Percentiles rank a stretch among this genome's conserved stretches.
Evolutionary conservation across 2,113 vertebrate species (phyloP).

Genomic region (Perca schrenkii): DNA sequence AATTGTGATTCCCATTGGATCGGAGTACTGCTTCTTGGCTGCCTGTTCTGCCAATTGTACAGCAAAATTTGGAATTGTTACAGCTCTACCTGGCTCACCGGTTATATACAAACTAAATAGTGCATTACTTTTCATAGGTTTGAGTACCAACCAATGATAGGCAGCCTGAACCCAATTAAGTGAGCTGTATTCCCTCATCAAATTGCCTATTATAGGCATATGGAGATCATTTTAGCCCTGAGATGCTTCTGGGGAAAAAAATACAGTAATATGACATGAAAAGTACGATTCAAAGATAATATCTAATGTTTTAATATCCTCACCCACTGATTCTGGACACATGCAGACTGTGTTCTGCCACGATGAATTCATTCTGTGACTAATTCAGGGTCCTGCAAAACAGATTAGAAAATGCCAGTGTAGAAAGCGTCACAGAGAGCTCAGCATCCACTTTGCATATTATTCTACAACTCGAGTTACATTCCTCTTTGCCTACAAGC

Average conservation of each 20-base stretch:
- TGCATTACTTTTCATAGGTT: no score
- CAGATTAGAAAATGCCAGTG: neutral
- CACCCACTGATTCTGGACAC: neutral
- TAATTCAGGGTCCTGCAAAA: neutral
- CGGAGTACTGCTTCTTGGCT: no score
- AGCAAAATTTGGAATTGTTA: no score
- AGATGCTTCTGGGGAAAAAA: neutral
- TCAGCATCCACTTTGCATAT: neutral
- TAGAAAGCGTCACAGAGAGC: neutral
- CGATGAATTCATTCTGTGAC: neutral
- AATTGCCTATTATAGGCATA: neutral
- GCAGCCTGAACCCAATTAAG: neutral
- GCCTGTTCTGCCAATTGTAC: no score
- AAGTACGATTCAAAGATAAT: neutral
- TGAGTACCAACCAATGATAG: no score
- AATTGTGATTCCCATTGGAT: no score
- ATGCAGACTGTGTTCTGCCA: neutral
- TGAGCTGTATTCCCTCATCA: neutral
- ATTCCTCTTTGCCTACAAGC: no score
- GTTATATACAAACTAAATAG: no score
- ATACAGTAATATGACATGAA: neutral
- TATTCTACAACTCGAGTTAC: neutral
- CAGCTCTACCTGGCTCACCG: no score
- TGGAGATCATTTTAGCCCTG: neutral
- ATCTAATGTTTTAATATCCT: no score